Conservation (phyloP, 2,797 vertebrate genomes). For the Sylvilagus floridanus region DNA sequence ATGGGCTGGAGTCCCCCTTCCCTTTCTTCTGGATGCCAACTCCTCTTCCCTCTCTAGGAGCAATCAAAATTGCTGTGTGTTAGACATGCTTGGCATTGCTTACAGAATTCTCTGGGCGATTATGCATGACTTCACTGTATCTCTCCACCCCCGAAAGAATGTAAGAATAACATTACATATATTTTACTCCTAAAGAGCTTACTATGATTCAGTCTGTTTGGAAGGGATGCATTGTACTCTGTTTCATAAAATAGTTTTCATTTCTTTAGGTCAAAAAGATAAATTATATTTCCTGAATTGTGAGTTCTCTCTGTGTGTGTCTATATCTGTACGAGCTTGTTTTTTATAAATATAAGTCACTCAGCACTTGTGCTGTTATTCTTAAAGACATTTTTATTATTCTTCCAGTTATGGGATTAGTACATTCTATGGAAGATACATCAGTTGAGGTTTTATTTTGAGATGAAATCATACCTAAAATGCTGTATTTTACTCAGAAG, state of each 20-base stretch:
- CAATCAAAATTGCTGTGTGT: neutral
- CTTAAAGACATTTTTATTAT: neutral
- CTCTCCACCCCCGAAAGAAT: neutral
- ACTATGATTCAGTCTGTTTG: neutral
- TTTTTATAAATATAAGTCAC: neutral
- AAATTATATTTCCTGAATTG: neutral
- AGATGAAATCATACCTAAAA: neutral
- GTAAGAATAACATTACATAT: neutral
- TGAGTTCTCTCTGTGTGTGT: neutral
- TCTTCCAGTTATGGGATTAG: neutral
- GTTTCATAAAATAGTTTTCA: neutral
- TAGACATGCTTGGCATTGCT: neutral
- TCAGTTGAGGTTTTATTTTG: neutral
- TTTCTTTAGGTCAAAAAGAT: neutral
- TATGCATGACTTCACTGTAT: neutral
- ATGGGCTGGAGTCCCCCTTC: neutral
- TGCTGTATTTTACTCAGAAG: neutral
- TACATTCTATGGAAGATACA: neutral
- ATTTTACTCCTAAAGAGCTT: neutral
- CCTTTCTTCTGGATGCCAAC: rapidly evolving
- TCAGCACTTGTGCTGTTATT: neutral
- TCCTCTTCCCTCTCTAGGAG: neutral
- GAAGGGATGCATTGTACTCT: neutral
- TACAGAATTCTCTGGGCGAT: neutral
- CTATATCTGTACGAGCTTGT: neutral